These are phyloP conservation scores for Nothoprocta perdicaria DNA, from an alignment of 2,113 vertebrate genomes.

Conservation along the genomic window DNA sequence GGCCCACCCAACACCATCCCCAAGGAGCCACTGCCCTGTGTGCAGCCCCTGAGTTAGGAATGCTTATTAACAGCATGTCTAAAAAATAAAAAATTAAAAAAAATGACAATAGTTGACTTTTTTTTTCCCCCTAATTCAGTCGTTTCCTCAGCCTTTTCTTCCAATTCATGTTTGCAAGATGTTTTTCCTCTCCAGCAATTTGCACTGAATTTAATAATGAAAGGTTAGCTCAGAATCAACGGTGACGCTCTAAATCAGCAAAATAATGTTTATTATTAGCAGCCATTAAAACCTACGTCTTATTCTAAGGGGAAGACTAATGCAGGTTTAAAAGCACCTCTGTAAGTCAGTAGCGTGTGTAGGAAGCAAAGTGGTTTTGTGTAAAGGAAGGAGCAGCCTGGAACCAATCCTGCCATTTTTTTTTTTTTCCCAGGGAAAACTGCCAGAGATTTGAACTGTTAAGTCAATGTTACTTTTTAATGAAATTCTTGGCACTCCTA, in stretches of 20 bases:
- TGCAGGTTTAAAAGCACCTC: not conserved
- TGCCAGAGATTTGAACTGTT: constrained; percentile 28
- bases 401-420: constrained; percentile 29
- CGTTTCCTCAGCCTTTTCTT: not conserved
- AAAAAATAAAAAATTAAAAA: not conserved
- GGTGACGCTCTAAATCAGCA: not conserved
- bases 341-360: not conserved
- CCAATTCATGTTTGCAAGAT: not conserved
- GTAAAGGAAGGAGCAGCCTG: constrained; percentile 11
- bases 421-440: not conserved
- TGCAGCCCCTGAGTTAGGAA: not conserved
- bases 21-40: not conserved
- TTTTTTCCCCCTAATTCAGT: not conserved
- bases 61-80: not conserved
- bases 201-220: not conserved
- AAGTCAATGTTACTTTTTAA: constrained; percentile 49
- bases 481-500: constrained; percentile 57
- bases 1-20: not conserved
- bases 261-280: constrained; percentile 5
- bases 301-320: not conserved
- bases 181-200: not conserved
- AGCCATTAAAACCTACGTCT: not conserved
- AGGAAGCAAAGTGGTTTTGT: not conserved
- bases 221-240: not conserved
- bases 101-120: not conserved